Base-by-base conservation (phyloP, 2,113 vertebrate species). In the Tenrec ecaudatus region DNA sequence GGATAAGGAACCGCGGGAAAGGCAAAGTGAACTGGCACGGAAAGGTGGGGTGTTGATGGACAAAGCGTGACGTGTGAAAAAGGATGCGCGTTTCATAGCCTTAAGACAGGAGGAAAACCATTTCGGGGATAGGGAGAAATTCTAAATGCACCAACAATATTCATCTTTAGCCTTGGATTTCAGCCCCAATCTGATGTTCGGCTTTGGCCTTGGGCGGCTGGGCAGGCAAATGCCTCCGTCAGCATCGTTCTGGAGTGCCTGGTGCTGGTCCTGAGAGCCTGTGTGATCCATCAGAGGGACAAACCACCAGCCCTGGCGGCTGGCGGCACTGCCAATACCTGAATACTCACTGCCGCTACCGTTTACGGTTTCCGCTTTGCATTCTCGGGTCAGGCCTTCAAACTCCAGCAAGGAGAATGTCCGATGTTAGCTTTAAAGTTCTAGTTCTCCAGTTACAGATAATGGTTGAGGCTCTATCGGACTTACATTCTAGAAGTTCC, bases 381-480 rank as follows among this genome's bases (percentile, higher is more conserved):
- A 8, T 38, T 47, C 43, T 1, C 33, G 29, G 38, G 71, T 64
- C 75, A 85, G 66, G 36, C 36, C 62, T 81, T 76, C 17, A 81
- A 84, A 43, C 47, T 91, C 0, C 89, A 78, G 75, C 60, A 31
- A 38, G 20, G 64, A 85, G 80, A 81, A 77, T 40, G 36, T 73
- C 82, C 82, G 86, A 79, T 82, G 71, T 23, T 82, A 9, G 91
- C 64, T 87, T 4, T 57, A 62, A 77, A 84, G 38, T 12, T 76
- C 71, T 47, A 76, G 83, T 80, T 60, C 10, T 92, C 89, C 40
- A 40, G 40, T 40, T 4, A 40, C 40, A 40, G 40, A 40, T 40
- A 93, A 38, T 78, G 77, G 47, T 7, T 83, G 62, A 91, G 66
- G n/a, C 16, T 62, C 89, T 92, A 85, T 89, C 73, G 82, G 68